phyloP scores from a whole-genome alignment of 2,113 vertebrate genomes.

The Dasypus novemcinctus region DNA sequence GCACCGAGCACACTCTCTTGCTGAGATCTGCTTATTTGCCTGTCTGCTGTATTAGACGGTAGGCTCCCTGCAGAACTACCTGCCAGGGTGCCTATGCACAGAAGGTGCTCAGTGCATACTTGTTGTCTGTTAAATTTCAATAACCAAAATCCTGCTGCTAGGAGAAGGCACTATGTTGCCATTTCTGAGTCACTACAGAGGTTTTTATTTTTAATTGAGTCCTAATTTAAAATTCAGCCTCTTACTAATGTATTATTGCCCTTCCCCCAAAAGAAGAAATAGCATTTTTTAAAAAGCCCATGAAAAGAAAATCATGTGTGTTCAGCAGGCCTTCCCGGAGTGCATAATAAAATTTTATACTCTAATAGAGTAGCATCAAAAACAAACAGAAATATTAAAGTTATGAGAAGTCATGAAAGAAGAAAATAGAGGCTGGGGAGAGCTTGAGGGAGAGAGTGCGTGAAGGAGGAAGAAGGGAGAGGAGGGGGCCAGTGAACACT shows the following conservation, averaged over 20 bases:
- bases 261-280: neutral
- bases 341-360: neutral
- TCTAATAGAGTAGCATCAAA: neutral
- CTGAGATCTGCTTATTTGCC: accelerated
- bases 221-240: neutral
- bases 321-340: neutral
- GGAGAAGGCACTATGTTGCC: neutral
- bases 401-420: neutral
- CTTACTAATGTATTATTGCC: neutral
- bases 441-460: neutral
- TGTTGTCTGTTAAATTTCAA: neutral
- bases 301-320: neutral
- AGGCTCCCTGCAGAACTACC: neutral
- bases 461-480: too few relatives aligned
- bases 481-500: neutral
- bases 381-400: neutral
- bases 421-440: neutral
- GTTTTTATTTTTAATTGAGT: neutral
- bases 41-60: accelerated
- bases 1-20: accelerated
- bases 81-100: accelerated
- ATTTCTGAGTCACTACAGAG: neutral
- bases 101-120: accelerated
- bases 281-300: neutral
- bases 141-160: neutral